Base-by-base conservation (phyloP, 1,140 invertebrate genomes). In the Pachypeltis micranthus region DNA sequence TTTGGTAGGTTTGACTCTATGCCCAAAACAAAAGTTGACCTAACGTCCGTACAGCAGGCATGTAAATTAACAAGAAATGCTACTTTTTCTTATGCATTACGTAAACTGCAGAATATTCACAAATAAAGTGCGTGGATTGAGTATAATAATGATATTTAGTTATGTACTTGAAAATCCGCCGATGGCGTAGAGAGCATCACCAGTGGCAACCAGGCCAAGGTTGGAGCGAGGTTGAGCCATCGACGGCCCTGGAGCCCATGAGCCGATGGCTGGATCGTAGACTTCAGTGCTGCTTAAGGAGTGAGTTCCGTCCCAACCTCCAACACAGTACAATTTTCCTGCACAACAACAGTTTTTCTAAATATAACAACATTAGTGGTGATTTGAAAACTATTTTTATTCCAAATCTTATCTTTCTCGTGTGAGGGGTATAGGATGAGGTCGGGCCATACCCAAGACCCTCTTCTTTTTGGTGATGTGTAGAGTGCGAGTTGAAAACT, bases 231-330 rank as follows among this genome's bases (percentile, higher is more conserved):
- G 79, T 28, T 79, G 80, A 1, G 81, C 84, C 77, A 88, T 79
- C 55, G 74, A 78, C 14, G 86, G 86, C n/a, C 85, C 86, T 21
- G 81, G 75, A 29, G 77, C 72, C 85, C 85, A 87, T 66, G 70
- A 74, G 67, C 81, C 74, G 14, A 76, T 79, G 14, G 76, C 75
- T 19, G 80, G 77, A 68, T 88, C 83, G 67, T 81, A 85, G 24
- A 86, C 74, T 72, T 87, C 85, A 0, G 84, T 84, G 21, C 80
- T 78, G 65, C 77, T 80, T 34, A 89, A 74, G 29, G 85, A 85
- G 67, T 86, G 83, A 16, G 79, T 79, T 1, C 87, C 86, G 73
- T 88, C 85, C 54, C 83, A 85, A 7, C 87, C 87, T 39, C 87
- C 87, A 23, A 84, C 80, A 2, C 78, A 80, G 68, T 83, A 83